phyloP scores from a whole-genome alignment of 2,888 invertebrate genomes.

The Philonicus albiceps region DNA sequence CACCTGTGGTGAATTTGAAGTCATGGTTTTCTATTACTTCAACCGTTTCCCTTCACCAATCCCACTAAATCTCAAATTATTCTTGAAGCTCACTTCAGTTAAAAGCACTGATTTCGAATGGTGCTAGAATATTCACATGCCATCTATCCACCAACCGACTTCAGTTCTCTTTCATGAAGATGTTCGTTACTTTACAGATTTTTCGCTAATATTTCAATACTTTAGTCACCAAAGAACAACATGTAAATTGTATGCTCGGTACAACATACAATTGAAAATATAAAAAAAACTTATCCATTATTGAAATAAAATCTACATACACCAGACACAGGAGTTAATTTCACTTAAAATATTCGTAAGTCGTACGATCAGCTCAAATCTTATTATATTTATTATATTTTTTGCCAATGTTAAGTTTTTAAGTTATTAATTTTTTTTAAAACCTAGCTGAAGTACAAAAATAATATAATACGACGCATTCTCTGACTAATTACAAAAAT shows the following conservation, averaged over 20 bases:
- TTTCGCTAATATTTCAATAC: not conserved
- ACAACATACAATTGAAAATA: not conserved
- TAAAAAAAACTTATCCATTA: not conserved
- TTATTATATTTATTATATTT: too few species aligned
- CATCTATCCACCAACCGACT: constrained; percentile 61
- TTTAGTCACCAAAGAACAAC: too few species aligned
- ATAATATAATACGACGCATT: too few species aligned
- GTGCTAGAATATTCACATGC: constrained; percentile 57
- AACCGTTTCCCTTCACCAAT: not conserved
- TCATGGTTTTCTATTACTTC: not conserved
- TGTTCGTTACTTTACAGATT: not conserved
- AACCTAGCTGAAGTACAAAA: too few species aligned
- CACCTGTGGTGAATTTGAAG: constrained; percentile 38
- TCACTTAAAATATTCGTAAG: too few species aligned
- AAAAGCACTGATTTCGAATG: constrained; percentile 62
- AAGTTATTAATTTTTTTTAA: too few species aligned
- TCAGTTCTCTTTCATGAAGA: constrained; percentile 56
- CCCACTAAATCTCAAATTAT: not conserved
- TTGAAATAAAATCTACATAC: not conserved
- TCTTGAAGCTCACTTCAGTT: constrained; percentile 52
- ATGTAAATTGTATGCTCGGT: too few species aligned
- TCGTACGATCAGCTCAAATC: too few species aligned
- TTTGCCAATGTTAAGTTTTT: too few species aligned
- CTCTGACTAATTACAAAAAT: too few species aligned
- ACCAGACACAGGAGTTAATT: not conserved